phyloP scores from a whole-genome alignment of 2,888 invertebrate genomes.

The Drosophila rellima region DNA sequence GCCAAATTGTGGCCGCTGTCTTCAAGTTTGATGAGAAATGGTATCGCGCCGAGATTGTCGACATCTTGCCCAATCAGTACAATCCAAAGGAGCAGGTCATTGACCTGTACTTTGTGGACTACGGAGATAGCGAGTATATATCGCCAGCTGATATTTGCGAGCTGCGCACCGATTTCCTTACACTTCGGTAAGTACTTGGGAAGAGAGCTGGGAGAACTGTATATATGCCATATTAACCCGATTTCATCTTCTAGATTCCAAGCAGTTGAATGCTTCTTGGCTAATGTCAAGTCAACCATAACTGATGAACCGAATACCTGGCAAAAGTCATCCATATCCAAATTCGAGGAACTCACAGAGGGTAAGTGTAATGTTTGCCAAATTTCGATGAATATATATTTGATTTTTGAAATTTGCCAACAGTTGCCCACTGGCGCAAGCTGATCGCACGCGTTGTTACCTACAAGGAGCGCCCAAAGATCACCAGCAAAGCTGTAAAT shows the following conservation, averaged over 20 bases:
- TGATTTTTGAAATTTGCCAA: neutral
- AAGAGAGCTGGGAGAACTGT: too few species aligned
- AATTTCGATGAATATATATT: neutral
- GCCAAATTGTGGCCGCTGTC: constrained; percentile 94
- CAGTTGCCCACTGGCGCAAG: constrained; percentile 92
- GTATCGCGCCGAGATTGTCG: constrained; percentile 89
- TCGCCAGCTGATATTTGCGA: constrained; percentile 89
- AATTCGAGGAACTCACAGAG: constrained; percentile 90
- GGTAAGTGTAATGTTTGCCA: constrained; percentile 76
- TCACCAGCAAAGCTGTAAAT: constrained; percentile 49
- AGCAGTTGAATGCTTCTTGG: constrained; percentile 95
- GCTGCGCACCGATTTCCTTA: constrained; percentile 89
- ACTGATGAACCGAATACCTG: constrained; percentile 86
- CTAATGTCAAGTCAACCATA: constrained; percentile 89
- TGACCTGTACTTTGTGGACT: constrained; percentile 94
- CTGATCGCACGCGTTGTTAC: constrained; percentile 91
- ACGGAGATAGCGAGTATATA: constrained; percentile 92
- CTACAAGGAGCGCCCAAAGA: constrained; percentile 88
- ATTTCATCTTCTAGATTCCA: constrained; percentile 86
- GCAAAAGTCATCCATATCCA: constrained; percentile 88
- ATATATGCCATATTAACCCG: neutral
- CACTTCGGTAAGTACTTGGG: constrained; percentile 78
- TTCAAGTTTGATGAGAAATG: constrained; percentile 93
- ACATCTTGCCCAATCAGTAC: constrained; percentile 88
- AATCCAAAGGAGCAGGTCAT: constrained; percentile 88